Conservation (phyloP, 2,797 vertebrate genomes). For the Argya squamiceps region DNA sequence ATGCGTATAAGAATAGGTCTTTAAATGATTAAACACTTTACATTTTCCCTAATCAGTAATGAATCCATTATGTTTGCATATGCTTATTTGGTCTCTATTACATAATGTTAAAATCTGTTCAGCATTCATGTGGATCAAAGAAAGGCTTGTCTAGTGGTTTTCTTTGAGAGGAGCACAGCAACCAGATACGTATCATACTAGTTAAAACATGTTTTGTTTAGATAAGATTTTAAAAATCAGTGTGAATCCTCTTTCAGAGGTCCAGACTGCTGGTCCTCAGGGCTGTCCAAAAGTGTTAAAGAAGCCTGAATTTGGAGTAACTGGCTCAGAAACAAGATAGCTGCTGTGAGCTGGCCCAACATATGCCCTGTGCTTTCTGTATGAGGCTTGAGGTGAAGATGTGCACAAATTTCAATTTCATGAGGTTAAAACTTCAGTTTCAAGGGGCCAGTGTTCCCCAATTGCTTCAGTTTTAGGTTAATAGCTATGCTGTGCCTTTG, state of each 20-base stretch:
- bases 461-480: neutral
- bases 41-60: constrained; percentile 31
- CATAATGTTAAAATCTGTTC: constrained; percentile 27
- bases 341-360: neutral
- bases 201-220: neutral
- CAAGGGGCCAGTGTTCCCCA: neutral
- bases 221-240: neutral
- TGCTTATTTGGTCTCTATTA: constrained; percentile 21
- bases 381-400: neutral
- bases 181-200: neutral
- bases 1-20: neutral
- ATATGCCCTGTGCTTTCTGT: fast-evolving
- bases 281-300: neutral
- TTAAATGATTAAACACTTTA: constrained; percentile 30
- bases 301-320: neutral
- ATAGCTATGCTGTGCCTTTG: neutral
- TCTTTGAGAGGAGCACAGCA: neutral
- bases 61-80: constrained; percentile 26
- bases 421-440: neutral
- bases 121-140: constrained; percentile 16
- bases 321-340: neutral
- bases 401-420: neutral
- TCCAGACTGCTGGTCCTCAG: neutral
- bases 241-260: neutral
- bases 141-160: constrained; percentile 5